Percentiles rank a stretch among this genome's conserved stretches.
These are phyloP conservation scores for Cephus pulcher DNA, from an alignment of 2,888 invertebrate genomes.

Conservation along the genomic window DNA sequence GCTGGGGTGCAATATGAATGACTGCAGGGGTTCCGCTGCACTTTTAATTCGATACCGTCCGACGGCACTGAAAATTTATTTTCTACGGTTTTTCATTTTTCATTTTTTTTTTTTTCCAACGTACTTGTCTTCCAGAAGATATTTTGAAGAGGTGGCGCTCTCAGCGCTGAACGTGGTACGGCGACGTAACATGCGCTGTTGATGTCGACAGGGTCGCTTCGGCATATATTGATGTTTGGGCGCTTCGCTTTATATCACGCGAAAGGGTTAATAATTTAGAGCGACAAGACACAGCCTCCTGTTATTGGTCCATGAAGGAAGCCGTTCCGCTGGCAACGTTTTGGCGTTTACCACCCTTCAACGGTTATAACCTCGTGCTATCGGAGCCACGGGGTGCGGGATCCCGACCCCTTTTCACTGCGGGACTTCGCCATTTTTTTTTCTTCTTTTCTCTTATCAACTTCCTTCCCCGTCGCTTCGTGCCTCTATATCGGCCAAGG, in stretches of 20 bases:
- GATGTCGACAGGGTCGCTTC: neutral
- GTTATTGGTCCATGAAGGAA: constrained; percentile 62
- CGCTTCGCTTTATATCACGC: neutral
- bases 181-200: neutral
- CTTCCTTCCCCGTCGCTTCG: neutral
- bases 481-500: neutral
- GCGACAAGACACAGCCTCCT: constrained; percentile 52
- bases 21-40: neutral
- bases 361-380: constrained; percentile 27
- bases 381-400: constrained; percentile 7
- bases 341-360: constrained; percentile 29
- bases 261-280: constrained; percentile 57
- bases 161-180: neutral
- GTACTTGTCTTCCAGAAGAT: neutral
- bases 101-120: neutral
- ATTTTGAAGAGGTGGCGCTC: neutral
- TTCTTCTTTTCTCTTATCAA: constrained; percentile 15
- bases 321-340: constrained; percentile 37
- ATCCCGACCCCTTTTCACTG: constrained; percentile 6
- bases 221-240: neutral
- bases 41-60: neutral
- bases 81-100: neutral
- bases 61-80: neutral
- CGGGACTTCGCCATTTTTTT: constrained; percentile 17
- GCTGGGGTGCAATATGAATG: neutral